Evolutionary conservation across 2,888 invertebrate genomes (phyloP).

Genomic region (Eupeodes latifasciatus): DNA sequence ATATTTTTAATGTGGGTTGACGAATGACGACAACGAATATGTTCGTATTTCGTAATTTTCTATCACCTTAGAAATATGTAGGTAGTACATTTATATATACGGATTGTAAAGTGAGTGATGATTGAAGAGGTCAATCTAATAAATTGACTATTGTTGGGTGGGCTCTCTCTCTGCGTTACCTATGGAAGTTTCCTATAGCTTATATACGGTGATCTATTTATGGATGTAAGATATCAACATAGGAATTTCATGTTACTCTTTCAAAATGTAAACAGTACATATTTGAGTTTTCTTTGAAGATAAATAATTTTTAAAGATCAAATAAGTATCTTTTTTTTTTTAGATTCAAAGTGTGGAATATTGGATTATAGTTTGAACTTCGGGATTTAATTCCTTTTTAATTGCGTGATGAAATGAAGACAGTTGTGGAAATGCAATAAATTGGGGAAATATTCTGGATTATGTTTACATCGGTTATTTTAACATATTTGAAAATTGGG

Average conservation of each 20-base stretch:
- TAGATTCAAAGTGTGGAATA: no score
- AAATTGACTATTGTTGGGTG: constrained; percentile 41
- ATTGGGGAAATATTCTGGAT: no score
- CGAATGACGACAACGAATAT: neutral
- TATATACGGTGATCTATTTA: neutral
- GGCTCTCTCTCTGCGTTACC: neutral
- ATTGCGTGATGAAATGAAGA: no score
- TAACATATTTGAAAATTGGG: no score
- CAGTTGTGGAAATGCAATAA: no score
- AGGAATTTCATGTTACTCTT: neutral
- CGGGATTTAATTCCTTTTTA: no score
- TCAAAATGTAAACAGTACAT: no score
- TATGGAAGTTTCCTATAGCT: neutral
- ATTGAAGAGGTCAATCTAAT: constrained; percentile 52
- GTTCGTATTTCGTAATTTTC: neutral
- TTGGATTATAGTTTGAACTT: no score
- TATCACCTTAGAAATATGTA: constrained; percentile 54
- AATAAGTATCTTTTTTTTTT: no score
- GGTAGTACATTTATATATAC: neutral
- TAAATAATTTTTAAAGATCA: no score
- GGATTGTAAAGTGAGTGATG: constrained; percentile 34
- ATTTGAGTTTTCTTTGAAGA: no score
- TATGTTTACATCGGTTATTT: no score
- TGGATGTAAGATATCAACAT: neutral
- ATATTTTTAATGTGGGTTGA: constrained; percentile 14